Evolutionary conservation across 2,888 invertebrate genomes (phyloP).

Genomic region (Harpalus rubripes): DNA sequence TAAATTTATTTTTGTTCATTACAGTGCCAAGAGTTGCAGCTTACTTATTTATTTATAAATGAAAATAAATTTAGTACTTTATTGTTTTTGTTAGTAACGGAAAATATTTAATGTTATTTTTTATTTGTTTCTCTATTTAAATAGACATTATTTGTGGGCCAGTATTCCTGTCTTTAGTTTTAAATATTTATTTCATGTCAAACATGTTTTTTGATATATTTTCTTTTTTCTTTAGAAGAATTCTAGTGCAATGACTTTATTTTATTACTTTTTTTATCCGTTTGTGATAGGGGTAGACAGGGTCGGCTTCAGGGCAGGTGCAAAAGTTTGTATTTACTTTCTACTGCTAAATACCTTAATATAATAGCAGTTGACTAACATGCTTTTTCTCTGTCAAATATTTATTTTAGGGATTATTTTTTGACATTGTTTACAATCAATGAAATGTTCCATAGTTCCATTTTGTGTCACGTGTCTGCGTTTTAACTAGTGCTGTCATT

Average conservation of each 20-base stretch:
- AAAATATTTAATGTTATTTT: conserved; percentile 8
- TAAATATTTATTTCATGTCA: conserved; percentile 29
- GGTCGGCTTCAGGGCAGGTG: no score
- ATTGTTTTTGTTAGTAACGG: conserved; percentile 3
- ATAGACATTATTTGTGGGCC: background rate
- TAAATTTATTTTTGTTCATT: conserved; percentile 53
- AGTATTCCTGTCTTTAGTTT: background rate
- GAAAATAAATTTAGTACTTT: conserved; percentile 30
- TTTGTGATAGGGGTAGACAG: conserved; percentile 20
- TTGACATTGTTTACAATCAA: no score
- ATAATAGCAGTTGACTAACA: no score
- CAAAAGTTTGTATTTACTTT: no score
- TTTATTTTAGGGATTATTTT: no score
- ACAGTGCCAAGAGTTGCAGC: conserved; percentile 28
- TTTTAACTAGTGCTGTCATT: no score
- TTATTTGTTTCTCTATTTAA: conserved; percentile 18
- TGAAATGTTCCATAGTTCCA: no score
- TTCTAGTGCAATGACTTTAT: conserved; percentile 4
- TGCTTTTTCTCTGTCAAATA: no score
- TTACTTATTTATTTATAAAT: conserved; percentile 33
- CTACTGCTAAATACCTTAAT: no score
- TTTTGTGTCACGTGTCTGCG: no score
- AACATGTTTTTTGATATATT: background rate
- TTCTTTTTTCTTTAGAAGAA: conserved; percentile 15
- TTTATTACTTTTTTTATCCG: background rate